Conservation (phyloP, 2,797 vertebrate species). For the Phyllotis vaccarum region DNA sequence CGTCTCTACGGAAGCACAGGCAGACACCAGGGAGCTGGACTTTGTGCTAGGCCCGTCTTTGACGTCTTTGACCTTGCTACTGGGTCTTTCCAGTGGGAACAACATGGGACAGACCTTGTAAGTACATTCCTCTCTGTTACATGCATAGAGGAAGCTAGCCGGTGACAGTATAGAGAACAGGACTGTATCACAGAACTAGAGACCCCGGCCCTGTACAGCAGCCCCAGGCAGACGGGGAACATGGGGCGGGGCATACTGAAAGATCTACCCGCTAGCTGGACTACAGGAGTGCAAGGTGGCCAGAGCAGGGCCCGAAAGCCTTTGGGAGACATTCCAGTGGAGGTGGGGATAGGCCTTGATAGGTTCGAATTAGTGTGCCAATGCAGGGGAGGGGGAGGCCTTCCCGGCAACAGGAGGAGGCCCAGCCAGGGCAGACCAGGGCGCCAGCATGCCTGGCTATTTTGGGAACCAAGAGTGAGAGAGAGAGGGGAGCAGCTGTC, state of each 20-base stretch:
- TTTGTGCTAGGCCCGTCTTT: rapidly evolving
- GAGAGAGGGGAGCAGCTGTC: conserved; percentile 75
- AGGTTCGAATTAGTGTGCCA: conserved; percentile 32
- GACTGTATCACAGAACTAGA: rapidly evolving
- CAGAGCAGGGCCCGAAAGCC: neutral
- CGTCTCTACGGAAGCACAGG: too few species aligned
- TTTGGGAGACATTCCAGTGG: conserved; percentile 46
- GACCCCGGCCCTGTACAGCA: neutral
- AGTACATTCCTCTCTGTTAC: neutral
- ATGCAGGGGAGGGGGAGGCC: conserved; percentile 59
- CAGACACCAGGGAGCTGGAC: neutral
- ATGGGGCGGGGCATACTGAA: rapidly evolving
- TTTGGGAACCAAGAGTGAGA: conserved; percentile 55
- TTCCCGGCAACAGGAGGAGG: conserved; percentile 11
- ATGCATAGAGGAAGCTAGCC: neutral
- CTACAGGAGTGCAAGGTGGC: rapidly evolving
- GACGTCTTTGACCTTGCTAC: neutral
- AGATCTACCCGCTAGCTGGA: rapidly evolving
- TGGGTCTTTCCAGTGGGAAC: too few species aligned
- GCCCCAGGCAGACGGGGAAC: neutral
- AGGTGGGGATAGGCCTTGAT: conserved; percentile 60
- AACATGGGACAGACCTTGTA: rapidly evolving
- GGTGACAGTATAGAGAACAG: rapidly evolving
- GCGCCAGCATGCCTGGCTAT: conserved; percentile 56
- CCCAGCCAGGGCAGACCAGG: conserved; percentile 39